Evolutionary conservation across 2,113 vertebrate species (phyloP), one percentile per base, ranked within the genome.

Genomic region (Aphyosemion australe): DNA sequence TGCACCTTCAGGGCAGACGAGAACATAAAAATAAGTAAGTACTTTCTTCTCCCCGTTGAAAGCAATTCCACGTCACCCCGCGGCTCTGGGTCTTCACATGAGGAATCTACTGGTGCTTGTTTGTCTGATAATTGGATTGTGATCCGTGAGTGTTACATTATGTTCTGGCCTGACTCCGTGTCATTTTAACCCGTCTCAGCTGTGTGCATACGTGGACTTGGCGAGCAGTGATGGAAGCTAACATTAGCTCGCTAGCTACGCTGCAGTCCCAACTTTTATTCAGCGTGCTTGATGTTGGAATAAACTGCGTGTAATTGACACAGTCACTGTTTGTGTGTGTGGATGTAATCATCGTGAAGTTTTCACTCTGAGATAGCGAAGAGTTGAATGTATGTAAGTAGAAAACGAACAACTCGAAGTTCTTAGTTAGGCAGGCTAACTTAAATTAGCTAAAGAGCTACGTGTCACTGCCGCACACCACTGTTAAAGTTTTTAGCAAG

Each of bases 21-120:
- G 94, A 88, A 89, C 89, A 92, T 78, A 90, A 91, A n/a, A 92
- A 84, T 81, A 93, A 94, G 94, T 95, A 90, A 94, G 93, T 94
- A 67, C 15, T 65, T 41, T 26, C 3, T 26, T 26, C 3, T 26
- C 26, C 5, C 5, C 26, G 3, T 4, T 26, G 0, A 26, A 26
- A 26, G 3, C 26, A 26, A 4, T 26, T 26, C 26, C 26, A 26
- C 26, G 5, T 26, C 26, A 26, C 26, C 26, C 26, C 26, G 26
- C 26, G 26, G n/a, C 26, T 5, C 26, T 5, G 26, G 26, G 3
- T 26, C 26, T 42, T 42, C 41, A 42, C 12, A 11, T 42, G 4
- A 42, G 12, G 11, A 12, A 42, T 42, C 1, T 13, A 1, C 5
- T 1, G 19, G 21, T 37, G 41, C 42, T 76, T 42, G 56, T 66